Conservation (phyloP, 2,797 vertebrate species). For the Discoglossus pictus region DNA sequence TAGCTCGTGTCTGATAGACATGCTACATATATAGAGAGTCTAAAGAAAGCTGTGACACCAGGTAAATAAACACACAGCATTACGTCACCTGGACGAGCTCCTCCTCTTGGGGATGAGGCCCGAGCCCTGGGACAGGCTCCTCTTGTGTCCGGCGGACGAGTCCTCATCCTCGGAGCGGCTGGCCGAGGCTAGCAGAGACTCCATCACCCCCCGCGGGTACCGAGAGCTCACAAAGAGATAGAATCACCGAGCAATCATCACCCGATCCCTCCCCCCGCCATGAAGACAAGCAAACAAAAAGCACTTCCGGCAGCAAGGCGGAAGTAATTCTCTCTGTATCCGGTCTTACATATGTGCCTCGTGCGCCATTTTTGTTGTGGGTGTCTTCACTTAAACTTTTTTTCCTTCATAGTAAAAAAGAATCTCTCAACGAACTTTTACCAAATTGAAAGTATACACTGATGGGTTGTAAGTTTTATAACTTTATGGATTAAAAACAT, state of each 20-base stretch:
- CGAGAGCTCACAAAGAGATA: neutral
- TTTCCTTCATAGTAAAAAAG: no score
- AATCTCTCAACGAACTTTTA: no score
- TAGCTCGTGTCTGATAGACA: no score
- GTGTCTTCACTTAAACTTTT: no score
- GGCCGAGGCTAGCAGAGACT: conserved; percentile 76
- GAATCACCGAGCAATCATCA: neutral
- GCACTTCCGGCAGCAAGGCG: conserved; percentile 45
- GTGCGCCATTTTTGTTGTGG: no score
- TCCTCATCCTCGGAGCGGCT: conserved; percentile 93
- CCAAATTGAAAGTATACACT: no score
- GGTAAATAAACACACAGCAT: neutral
- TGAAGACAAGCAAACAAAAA: neutral
- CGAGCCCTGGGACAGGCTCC: conserved; percentile 80
- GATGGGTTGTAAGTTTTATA: no score
- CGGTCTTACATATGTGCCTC: no score
- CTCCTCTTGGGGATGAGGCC: conserved; percentile 88
- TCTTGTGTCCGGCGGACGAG: conserved; percentile 79
- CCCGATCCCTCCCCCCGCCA: neutral
- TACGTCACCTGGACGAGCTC: conserved; percentile 88
- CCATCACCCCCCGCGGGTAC: conserved; percentile 38
- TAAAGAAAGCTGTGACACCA: neutral
- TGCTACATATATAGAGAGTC: no score
- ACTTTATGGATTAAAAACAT: no score
- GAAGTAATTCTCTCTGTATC: neutral